Evolutionary conservation across 1,140 invertebrate genomes (phyloP).

Genomic region (Trachymyrmex septentrionalis): DNA sequence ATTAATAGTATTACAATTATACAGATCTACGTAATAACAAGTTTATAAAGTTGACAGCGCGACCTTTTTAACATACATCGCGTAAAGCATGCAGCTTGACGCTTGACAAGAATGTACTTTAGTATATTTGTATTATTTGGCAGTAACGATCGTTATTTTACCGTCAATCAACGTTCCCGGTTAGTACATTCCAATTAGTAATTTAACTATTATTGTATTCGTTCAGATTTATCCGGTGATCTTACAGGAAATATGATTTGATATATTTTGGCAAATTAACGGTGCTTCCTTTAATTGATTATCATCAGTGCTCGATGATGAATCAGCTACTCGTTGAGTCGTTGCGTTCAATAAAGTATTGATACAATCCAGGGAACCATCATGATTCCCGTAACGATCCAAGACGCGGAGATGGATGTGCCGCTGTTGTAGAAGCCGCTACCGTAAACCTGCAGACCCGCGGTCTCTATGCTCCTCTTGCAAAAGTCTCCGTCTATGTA

Average conservation of each 20-base stretch:
- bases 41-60: constrained; percentile 16
- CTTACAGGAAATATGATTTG: background rate
- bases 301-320: background rate
- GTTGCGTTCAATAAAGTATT: constrained; percentile 9
- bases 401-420: constrained; percentile 18
- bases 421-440: constrained; percentile 90
- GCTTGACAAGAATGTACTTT: constrained; percentile 23
- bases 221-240: background rate
- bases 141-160: constrained; percentile 33
- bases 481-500: constrained; percentile 92
- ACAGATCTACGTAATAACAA: background rate
- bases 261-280: constrained; percentile 30
- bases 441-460: constrained; percentile 93
- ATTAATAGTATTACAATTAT: constrained; percentile 20
- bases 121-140: constrained; percentile 23
- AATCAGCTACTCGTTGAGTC: background rate
- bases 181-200: background rate
- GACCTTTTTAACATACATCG: background rate
- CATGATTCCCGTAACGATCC: constrained; percentile 43
- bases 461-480: constrained; percentile 94
- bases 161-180: background rate
- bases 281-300: background rate
- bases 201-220: background rate
- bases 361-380: constrained; percentile 51
- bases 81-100: background rate